A percentile compares a stretch with the other conserved stretches of the same genome.
Evolutionary conservation across 1,140 invertebrate species (phyloP).

Genomic region (Ladona fulva): DNA sequence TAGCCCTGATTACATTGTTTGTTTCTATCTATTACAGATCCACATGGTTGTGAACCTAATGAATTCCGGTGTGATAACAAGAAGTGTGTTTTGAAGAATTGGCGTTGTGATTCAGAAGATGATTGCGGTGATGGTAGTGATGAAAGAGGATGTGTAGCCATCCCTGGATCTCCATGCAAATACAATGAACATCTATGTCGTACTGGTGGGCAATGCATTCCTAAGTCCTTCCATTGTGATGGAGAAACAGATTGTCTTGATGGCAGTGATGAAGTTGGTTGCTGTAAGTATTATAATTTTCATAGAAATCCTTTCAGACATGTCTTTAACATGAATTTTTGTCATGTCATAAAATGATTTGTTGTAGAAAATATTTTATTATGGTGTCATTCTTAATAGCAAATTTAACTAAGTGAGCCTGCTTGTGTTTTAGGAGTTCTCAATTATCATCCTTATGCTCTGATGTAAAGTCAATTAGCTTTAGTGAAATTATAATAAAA

Average conservation of each 20-base stretch:
- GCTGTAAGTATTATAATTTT: constrained; percentile 69
- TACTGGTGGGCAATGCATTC: constrained; percentile 77
- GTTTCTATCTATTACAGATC: constrained; percentile 29
- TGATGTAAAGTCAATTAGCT: too few species aligned
- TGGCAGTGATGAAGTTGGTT: constrained; percentile 84
- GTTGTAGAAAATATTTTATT: too few species aligned
- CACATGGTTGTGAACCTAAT: constrained; percentile 80
- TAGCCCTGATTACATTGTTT: background rate
- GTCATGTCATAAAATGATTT: too few species aligned
- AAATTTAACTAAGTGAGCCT: too few species aligned
- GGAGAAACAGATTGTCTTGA: constrained; percentile 77
- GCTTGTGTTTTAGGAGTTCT: too few species aligned
- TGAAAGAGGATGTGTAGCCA: constrained; percentile 53
- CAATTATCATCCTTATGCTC: too few species aligned
- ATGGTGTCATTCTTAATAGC: too few species aligned
- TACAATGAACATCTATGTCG: constrained; percentile 75
- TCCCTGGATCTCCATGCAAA: constrained; percentile 58
- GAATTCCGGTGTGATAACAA: constrained; percentile 82
- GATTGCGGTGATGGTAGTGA: constrained; percentile 90
- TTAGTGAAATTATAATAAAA: too few species aligned
- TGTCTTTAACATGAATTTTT: too few species aligned
- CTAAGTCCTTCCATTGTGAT: constrained; percentile 90
- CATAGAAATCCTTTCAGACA: too few species aligned
- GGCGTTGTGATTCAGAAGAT: constrained; percentile 85
- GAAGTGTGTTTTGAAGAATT: constrained; percentile 83